Base-by-base conservation (phyloP, 2,797 vertebrate species). In the Rhabdophis nuchalis region DNA sequence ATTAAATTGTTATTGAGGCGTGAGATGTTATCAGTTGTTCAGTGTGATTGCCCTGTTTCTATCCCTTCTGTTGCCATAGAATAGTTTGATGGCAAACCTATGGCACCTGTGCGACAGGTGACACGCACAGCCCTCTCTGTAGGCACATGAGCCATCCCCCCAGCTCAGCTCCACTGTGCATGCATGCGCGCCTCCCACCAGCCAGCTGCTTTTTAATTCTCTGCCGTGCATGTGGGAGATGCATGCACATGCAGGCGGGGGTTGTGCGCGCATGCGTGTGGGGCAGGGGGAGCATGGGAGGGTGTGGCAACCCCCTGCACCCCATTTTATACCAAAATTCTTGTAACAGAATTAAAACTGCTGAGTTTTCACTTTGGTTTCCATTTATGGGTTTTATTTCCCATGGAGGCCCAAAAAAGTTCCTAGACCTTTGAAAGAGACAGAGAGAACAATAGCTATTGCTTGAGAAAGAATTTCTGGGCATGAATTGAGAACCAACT, bases 11-110 rank as follows among this genome's bases (percentile, higher is more conserved):
- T 52, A 4, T 61, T 88, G 92, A 64, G 60, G 52, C 53, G 95
- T 94, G 92, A 95, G 82, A 92, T 86, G 94, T 77, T 92, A 36
- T 82, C 95, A 93, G 93, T 23, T 3, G 86, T 91, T 52, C 27
- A 93, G 82, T 82, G 82, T 89, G 32, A 12, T 91, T 88, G 46
- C 61, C 50, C 72, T 90, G 92, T 94, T 87, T 94, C 52, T 50
- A 61, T 18, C 92, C 32, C 61, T 8, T 0, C 72, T 93, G 32
- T 53, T 7, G 93, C 68, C 32, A 14, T 6, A 93, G 93, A 89
- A 89, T 16, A 56, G 91, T 6, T 0, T 50, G 46, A 50, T 50
- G 46, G 5, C 46, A 6, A 50, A 50, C 46, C 5, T 50, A 50
- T 50, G 46, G 46, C 46, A 50, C 5, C 5, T n/a, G n/a, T n/a